A percentile compares a stretch with the other conserved stretches of the same genome.
Conservation (phyloP, 1,140 invertebrate genomes). For the Atta colombica region DNA sequence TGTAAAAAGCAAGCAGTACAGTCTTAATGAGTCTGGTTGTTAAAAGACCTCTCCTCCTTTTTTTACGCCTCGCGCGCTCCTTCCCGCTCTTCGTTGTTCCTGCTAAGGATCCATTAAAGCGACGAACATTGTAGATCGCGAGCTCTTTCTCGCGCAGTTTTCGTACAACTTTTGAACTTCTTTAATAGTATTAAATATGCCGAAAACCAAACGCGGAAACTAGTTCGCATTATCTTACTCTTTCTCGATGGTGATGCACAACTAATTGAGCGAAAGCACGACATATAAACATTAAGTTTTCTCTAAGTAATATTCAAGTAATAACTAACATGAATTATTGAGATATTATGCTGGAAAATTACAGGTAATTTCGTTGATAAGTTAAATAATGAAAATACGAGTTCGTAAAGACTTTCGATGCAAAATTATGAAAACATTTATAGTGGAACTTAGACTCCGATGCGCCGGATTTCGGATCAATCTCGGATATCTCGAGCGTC, state of each 20-base stretch:
- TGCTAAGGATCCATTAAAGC: constrained; percentile 65
- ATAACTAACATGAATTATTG: background rate
- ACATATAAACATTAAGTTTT: background rate
- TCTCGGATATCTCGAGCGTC: constrained; percentile 31
- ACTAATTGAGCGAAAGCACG: background rate
- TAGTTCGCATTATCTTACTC: background rate
- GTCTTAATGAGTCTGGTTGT: constrained; percentile 87
- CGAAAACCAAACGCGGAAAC: background rate
- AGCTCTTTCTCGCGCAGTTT: constrained; percentile 28
- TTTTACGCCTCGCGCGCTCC: constrained; percentile 71
- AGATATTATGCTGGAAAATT: background rate
- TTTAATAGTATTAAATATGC: background rate
- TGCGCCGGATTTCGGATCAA: constrained; percentile 21
- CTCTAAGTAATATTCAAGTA: background rate
- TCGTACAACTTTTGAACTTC: background rate
- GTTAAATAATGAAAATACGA: background rate
- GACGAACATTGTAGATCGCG: constrained; percentile 67
- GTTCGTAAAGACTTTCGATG: too few species aligned
- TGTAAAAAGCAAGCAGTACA: constrained; percentile 84
- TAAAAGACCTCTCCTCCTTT: constrained; percentile 83
- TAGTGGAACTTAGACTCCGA: background rate
- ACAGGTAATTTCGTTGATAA: background rate
- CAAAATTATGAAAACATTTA: background rate
- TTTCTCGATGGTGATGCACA: background rate
- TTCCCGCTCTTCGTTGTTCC: constrained; percentile 37